phyloP scores from a whole-genome alignment of 2,888 invertebrate species.

The Neria commutata region DNA sequence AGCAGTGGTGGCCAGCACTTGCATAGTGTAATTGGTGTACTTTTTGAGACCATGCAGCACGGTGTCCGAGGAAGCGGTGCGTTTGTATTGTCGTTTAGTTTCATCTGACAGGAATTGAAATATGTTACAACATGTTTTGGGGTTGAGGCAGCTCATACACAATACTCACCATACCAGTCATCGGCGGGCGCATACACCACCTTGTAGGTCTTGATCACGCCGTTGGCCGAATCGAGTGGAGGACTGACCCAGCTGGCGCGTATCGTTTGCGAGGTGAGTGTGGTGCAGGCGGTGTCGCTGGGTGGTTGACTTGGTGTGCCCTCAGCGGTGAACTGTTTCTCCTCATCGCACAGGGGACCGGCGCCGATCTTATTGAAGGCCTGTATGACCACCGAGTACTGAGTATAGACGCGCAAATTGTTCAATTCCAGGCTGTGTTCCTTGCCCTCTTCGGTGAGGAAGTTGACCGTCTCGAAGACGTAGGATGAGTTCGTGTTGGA shows the following conservation, averaged over 20 bases:
- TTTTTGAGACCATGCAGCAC: conserved; percentile 92
- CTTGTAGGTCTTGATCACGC: conserved; percentile 95
- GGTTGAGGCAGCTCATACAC: not conserved
- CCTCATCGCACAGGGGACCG: conserved; percentile 88
- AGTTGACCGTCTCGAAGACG: conserved; percentile 89
- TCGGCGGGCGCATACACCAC: conserved; percentile 91
- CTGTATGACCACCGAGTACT: conserved; percentile 94
- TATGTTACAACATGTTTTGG: not conserved
- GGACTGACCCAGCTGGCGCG: conserved; percentile 95
- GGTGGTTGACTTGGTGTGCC: conserved; percentile 92
- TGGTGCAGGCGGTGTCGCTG: conserved; percentile 89
- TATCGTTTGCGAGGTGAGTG: conserved; percentile 92
- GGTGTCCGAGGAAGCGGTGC: conserved; percentile 90
- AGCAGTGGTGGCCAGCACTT: conserved; percentile 92
- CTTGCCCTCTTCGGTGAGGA: conserved; percentile 88
- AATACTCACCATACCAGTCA: conserved; percentile 85
- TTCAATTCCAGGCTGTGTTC: conserved; percentile 84
- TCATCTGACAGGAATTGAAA: conserved; percentile 68
- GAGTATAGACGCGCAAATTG: conserved; percentile 88
- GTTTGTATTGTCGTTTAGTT: conserved; percentile 88
- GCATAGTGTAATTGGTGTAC: conserved; percentile 96
- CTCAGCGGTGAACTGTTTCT: conserved; percentile 91
- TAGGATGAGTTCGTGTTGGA: conserved; percentile 85
- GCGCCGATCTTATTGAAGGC: conserved; percentile 94
- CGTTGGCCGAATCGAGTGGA: conserved; percentile 88